Conservation (phyloP, 92 coral and sea anemone genomes). For the Micromussa lordhowensis region DNA sequence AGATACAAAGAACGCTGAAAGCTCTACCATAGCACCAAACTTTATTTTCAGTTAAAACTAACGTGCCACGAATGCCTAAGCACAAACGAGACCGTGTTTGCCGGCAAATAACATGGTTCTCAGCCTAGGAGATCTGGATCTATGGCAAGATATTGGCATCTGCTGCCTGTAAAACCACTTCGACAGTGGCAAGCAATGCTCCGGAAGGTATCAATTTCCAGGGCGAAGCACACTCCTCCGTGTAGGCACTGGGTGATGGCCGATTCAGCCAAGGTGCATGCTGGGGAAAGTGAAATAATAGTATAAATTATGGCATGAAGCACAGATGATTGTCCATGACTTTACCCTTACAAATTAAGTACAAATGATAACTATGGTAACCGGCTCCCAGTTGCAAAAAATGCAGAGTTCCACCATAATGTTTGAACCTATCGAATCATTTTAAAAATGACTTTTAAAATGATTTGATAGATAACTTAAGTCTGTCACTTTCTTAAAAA, state of each 20-base stretch:
- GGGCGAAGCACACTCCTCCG: constrained; percentile 8
- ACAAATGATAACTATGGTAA: not conserved
- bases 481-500: too few species aligned
- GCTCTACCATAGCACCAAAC: not conserved
- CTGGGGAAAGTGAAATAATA: constrained; percentile 6
- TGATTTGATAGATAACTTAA: too few species aligned
- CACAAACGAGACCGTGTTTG: not conserved
- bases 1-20: not conserved
- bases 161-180: not conserved
- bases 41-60: not conserved
- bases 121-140: constrained; percentile 1
- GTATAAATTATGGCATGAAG: not conserved
- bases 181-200: not conserved
- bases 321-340: not conserved
- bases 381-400: not conserved
- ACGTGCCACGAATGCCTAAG: not conserved
- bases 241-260: not conserved
- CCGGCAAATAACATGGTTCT: not conserved
- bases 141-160: not conserved
- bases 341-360: not conserved
- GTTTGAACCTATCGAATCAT: not conserved
- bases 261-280: not conserved
- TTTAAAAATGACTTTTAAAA: too few species aligned
- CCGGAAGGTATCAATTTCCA: not conserved
- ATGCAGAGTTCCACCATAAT: not conserved